Base-by-base conservation (phyloP, 2,888 invertebrate genomes). In the Agriotes lineatus region DNA sequence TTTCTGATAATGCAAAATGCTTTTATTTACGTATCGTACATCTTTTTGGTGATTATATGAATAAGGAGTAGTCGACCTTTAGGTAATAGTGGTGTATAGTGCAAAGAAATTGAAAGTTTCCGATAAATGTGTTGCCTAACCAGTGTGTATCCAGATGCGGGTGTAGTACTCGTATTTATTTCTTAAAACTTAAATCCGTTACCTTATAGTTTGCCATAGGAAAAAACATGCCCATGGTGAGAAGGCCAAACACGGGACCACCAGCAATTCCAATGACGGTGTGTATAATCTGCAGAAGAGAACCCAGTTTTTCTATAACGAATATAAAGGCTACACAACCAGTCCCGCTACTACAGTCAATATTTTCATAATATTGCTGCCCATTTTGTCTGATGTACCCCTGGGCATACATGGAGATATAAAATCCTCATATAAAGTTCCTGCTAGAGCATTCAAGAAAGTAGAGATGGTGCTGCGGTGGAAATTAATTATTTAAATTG, bases 281-380 rank as follows among this genome's bases (percentile, higher is more conserved):
- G 25, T 88, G 84, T 0, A 87, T 86, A 2, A 91, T 87, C 77
- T 91, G 90, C 67, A 92, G 86, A 30, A 93, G 84, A 14, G 89
- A 87, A 57, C 91, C 91, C 54, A 93, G 81, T 66, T 88, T 86
- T 50, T 90, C 88, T 0, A 90, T 86, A 12, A 88, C 80, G 83
- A 89, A 90, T 2, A 90, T 87, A 45, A 96, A 84, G 0, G 86
- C 90, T 74, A 96, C 94, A 25, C 93, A 93, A 9, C 93, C 79
- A 0, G 91, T 81, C 0, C 96, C 96, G 7, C 78, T 62, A 78
- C 35, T 9, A 83, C 72, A 0, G 85, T 82, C n/a, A 85, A 65
- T 71, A 87, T 83, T 84, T 89, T 90, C 86, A 90, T 87, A 48
- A 88, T 86, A 70, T 84, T 85, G 57, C 88, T 88, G 22, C 89